Percentiles rank a stretch among this genome's conserved stretches.
phyloP scores from a whole-genome alignment of 2,113 vertebrate genomes.

The Seriola rivoliana region DNA sequence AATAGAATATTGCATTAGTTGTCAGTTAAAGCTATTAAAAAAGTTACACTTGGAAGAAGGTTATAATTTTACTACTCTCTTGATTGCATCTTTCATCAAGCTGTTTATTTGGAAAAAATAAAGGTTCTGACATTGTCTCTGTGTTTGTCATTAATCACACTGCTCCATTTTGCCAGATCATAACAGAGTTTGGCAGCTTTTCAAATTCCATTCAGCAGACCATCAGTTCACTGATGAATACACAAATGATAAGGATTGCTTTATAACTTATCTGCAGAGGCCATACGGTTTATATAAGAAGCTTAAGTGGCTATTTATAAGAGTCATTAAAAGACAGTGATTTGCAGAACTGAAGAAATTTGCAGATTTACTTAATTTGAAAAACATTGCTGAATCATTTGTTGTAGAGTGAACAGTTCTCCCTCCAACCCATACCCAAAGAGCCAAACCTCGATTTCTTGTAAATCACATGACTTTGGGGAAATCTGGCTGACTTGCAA shows the following conservation, averaged over 20 bases:
- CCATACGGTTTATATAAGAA: background rate
- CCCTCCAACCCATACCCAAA: background rate
- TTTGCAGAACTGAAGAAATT: constrained; percentile 2
- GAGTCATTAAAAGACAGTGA: background rate
- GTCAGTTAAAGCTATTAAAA: background rate
- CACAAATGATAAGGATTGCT: background rate
- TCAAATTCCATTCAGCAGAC: background rate
- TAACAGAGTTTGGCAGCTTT: background rate
- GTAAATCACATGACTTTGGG: constrained; percentile 79
- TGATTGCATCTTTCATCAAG: background rate
- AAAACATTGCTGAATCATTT: constrained; percentile 16
- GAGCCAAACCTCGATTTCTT: constrained; percentile 58
- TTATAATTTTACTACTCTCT: background rate
- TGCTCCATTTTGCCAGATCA: background rate
- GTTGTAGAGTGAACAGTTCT: background rate
- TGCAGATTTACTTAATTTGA: background rate
- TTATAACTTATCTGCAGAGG: background rate
- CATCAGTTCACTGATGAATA: background rate
- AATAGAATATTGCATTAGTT: background rate
- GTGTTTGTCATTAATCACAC: constrained; percentile 7
- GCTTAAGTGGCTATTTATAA: background rate
- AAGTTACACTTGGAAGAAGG: background rate
- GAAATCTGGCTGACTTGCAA: constrained; percentile 48
- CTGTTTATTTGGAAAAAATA: constrained; percentile 30
- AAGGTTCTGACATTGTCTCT: constrained; percentile 22